These are phyloP conservation scores for Oscheius onirici DNA, from an alignment of 2,888 invertebrate genomes.

Conservation along the genomic window DNA sequence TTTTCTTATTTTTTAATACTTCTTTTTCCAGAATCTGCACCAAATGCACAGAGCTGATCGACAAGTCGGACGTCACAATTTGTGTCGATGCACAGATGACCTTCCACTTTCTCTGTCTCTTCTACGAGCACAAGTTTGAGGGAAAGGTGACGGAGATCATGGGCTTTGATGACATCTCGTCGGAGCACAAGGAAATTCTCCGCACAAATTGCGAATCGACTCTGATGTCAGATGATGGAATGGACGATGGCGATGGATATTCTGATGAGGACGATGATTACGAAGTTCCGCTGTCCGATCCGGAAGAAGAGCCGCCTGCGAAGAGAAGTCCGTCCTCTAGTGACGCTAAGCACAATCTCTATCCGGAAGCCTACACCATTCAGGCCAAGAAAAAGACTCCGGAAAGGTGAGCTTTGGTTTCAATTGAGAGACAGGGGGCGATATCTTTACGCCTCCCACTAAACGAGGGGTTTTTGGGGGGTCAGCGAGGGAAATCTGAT, in stretches of 20 bases:
- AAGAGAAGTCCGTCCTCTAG: background rate
- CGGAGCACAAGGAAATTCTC: background rate
- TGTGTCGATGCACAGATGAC: background rate
- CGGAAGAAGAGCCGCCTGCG: conserved; percentile 1
- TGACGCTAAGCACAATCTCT: background rate
- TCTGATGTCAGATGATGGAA: background rate
- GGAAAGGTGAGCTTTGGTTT: too few species aligned
- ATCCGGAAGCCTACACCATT: background rate
- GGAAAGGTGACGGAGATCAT: conserved; percentile 8
- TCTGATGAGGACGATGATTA: background rate
- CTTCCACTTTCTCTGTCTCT: conserved; percentile 11
- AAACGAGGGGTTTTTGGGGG: too few species aligned
- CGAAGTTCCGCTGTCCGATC: background rate
- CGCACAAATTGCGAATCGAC: too few species aligned
- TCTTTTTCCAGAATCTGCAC: background rate
- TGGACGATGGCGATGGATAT: background rate
- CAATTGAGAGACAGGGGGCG: too few species aligned
- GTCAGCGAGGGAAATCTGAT: too few species aligned
- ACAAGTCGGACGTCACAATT: background rate
- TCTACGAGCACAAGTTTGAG: conserved; percentile 9
- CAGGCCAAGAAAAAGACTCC: background rate
- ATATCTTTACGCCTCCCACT: too few species aligned
- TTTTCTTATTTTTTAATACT: too few species aligned
- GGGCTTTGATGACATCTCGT: background rate
- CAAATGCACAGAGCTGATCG: conserved; percentile 2